These are phyloP conservation scores for Narcine bancroftii DNA, from an alignment of 2,113 vertebrate species.

Conservation along the genomic window DNA sequence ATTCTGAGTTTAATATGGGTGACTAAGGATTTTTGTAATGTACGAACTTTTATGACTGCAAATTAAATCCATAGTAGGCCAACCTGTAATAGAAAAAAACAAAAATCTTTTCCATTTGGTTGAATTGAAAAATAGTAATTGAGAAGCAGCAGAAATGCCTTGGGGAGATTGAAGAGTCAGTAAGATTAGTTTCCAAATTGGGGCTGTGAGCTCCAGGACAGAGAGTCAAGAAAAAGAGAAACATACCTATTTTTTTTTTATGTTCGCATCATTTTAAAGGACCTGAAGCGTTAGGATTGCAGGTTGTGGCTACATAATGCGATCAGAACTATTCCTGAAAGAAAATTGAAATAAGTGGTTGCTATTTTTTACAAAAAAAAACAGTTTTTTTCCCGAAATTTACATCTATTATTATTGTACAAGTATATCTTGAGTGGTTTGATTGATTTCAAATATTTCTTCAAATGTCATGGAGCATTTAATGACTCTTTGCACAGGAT, in stretches of 20 bases:
- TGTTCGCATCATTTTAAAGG: background rate
- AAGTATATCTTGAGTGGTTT: background rate
- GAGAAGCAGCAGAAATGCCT: background rate
- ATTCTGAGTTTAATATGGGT: background rate
- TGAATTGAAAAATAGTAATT: background rate
- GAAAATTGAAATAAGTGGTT: no score
- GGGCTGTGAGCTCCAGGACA: background rate
- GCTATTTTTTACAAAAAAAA: no score
- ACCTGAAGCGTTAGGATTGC: background rate
- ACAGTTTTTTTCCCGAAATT: background rate
- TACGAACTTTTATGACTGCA: background rate
- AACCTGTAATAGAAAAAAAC: background rate
- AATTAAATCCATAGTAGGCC: background rate
- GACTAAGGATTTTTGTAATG: background rate
- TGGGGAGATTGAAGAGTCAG: background rate
- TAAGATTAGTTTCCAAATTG: background rate
- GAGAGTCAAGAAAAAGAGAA: background rate
- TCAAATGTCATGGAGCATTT: background rate
- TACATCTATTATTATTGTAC: background rate
- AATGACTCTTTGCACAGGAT: background rate
- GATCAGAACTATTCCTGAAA: background rate
- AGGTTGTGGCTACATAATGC: background rate
- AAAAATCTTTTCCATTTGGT: background rate
- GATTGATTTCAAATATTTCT: constrained; percentile 7
- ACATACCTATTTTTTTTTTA: background rate